phyloP scores from a whole-genome alignment of 1,140 invertebrate genomes.

The Berghia stephanieae region DNA sequence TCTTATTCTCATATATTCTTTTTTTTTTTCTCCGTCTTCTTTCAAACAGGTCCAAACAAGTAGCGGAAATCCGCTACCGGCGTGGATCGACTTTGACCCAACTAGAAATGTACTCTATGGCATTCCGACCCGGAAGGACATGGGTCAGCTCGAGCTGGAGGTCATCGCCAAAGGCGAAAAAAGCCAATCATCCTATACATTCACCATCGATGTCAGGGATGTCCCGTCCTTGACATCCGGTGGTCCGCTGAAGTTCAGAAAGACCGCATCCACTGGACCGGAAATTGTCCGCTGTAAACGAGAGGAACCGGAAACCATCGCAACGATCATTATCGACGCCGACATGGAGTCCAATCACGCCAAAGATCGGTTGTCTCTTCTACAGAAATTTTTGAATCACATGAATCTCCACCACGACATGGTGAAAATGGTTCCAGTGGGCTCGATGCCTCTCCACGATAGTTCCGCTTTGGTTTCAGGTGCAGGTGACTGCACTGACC shows the following conservation, averaged over 20 bases:
- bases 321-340: conserved; percentile 61
- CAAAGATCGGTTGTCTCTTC: conserved; percentile 44
- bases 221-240: conserved; percentile 35
- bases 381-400: conserved; percentile 51
- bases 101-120: conserved; percentile 68
- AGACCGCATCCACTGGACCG: conserved; percentile 32
- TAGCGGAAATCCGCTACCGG: conserved; percentile 59
- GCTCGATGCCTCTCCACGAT: conserved; percentile 59
- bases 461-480: conserved; percentile 71
- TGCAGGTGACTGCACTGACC: conserved; percentile 70
- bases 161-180: conserved; percentile 63
- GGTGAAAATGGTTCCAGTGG: conserved; percentile 68
- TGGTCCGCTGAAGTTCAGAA: conserved; percentile 30
- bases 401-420: conserved; percentile 55
- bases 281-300: conserved; percentile 53
- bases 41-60: conserved; percentile 66
- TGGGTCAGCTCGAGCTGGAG: conserved; percentile 72
- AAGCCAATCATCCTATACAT: conserved; percentile 49
- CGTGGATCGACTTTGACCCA: conserved; percentile 65
- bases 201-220: conserved; percentile 53
- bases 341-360: conserved; percentile 53
- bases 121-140: conserved; percentile 71
- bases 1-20: conserved; percentile 25
- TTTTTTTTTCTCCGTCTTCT: too few species aligned
- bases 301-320: conserved; percentile 59